Conservation (phyloP, 1,140 invertebrate species). For the Leptoteleia sp. region DNA sequence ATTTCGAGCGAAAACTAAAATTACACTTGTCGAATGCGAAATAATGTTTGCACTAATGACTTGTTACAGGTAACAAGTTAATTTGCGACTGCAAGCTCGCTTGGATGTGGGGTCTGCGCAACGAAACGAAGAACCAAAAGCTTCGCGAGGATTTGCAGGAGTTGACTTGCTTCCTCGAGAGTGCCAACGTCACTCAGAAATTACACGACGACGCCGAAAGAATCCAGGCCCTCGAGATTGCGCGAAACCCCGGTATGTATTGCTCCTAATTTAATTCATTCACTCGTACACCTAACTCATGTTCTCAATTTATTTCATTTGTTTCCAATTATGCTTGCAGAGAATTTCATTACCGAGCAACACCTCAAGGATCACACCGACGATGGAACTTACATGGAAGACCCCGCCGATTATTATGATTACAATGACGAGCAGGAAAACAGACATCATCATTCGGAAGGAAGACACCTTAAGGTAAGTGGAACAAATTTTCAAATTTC, state of each 20-base stretch:
- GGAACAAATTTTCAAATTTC: slow-evolving; percentile 6
- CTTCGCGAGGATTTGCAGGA: slow-evolving; percentile 85
- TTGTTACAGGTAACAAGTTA: slow-evolving; percentile 87
- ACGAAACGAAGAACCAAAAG: slow-evolving; percentile 86
- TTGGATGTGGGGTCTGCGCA: slow-evolving; percentile 88
- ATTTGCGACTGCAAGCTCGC: slow-evolving; percentile 89
- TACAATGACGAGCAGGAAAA: slow-evolving; percentile 69
- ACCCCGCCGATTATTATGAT: slow-evolving; percentile 68
- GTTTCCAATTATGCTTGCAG: slow-evolving; percentile 42
- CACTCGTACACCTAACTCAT: not conserved
- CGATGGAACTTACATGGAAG: slow-evolving; percentile 69
- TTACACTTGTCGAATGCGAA: slow-evolving; percentile 23
- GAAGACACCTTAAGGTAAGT: slow-evolving; percentile 67
- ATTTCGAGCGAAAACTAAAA: slow-evolving; percentile 7
- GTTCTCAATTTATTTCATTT: slow-evolving; percentile 34
- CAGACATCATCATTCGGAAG: slow-evolving; percentile 59
- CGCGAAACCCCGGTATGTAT: slow-evolving; percentile 71
- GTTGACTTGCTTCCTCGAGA: slow-evolving; percentile 85
- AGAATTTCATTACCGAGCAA: slow-evolving; percentile 60
- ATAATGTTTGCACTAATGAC: slow-evolving; percentile 32
- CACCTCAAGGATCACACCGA: slow-evolving; percentile 56
- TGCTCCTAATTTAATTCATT: slow-evolving; percentile 27
- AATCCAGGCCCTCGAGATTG: slow-evolving; percentile 69
- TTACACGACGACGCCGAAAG: slow-evolving; percentile 69
- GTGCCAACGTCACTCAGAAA: slow-evolving; percentile 72